Conservation (phyloP, 2,888 invertebrate genomes). For the Megastigmus dorsalis region DNA sequence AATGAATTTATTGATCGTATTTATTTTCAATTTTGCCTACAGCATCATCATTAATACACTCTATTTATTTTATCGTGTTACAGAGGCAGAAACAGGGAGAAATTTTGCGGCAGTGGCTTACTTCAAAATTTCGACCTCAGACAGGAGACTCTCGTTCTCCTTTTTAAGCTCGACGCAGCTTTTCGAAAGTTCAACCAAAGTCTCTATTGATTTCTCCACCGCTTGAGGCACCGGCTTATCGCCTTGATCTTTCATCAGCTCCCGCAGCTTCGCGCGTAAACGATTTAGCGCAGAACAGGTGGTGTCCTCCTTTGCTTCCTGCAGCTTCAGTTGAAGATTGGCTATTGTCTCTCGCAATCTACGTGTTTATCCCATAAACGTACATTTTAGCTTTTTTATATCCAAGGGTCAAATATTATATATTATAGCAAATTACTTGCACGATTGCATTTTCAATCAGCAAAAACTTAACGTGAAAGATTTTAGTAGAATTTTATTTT, state of each 20-base stretch:
- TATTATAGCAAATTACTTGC: too few relatives aligned
- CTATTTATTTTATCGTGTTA: neutral
- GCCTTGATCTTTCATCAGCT: slow-evolving; percentile 63
- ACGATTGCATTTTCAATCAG: too few relatives aligned
- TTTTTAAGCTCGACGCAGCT: slow-evolving; percentile 61
- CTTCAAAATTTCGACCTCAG: slow-evolving; percentile 55
- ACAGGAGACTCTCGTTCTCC: slow-evolving; percentile 61
- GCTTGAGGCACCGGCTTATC: slow-evolving; percentile 62
- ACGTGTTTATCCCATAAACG: slow-evolving; percentile 21
- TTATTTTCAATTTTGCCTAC: too few relatives aligned
- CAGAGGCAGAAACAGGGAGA: neutral
- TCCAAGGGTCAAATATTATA: too few relatives aligned
- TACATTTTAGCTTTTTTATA: too few relatives aligned
- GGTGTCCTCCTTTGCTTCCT: slow-evolving; percentile 63
- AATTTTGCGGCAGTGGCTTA: slow-evolving; percentile 15
- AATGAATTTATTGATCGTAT: too few relatives aligned
- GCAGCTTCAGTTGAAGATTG: slow-evolving; percentile 61
- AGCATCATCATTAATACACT: too few relatives aligned
- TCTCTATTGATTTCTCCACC: slow-evolving; percentile 65
- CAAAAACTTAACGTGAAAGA: too few relatives aligned
- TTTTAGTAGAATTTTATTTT: too few relatives aligned
- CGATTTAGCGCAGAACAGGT: slow-evolving; percentile 67
- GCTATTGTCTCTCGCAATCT: slow-evolving; percentile 65
- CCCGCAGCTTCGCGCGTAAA: slow-evolving; percentile 66
- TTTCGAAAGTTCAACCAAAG: slow-evolving; percentile 62